phyloP scores from a whole-genome alignment of 2,888 invertebrate species.

The Steinernema hermaphroditum region DNA sequence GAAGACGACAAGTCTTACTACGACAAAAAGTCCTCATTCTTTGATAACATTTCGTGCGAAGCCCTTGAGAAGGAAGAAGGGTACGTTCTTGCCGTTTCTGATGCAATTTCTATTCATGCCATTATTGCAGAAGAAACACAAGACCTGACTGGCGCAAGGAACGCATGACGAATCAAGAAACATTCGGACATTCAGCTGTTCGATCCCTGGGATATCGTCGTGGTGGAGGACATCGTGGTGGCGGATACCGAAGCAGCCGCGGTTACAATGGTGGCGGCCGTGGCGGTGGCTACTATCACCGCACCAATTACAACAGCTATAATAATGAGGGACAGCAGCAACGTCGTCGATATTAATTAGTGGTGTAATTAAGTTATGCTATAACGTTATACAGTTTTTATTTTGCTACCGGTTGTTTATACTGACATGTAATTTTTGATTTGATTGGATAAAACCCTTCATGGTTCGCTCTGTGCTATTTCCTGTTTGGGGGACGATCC shows the following conservation, averaged over 20 bases:
- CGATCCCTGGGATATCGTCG: constrained; percentile 54
- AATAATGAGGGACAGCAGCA: constrained; percentile 36
- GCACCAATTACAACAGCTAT: constrained; percentile 39
- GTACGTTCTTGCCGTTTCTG: constrained; percentile 32
- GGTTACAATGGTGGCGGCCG: constrained; percentile 44
- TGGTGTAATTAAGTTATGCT: constrained; percentile 24
- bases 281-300: constrained; percentile 41
- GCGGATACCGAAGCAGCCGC: constrained; percentile 29
- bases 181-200: constrained; percentile 64
- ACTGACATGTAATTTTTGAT: constrained; percentile 12
- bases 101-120: too few species aligned
- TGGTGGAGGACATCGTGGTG: constrained; percentile 49
- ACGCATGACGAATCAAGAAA: constrained; percentile 65
- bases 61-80: constrained; percentile 71
- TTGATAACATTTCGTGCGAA: constrained; percentile 98
- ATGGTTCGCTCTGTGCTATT: background rate
- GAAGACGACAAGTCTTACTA: constrained; percentile 74
- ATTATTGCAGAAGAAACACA: constrained; percentile 48
- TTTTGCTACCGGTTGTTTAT: constrained; percentile 31
- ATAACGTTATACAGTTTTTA: constrained; percentile 15
- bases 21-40: constrained; percentile 95
- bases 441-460: background rate
- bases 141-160: constrained; percentile 65
- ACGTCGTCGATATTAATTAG: constrained; percentile 21
- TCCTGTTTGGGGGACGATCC: too few species aligned